Evolutionary conservation across 2,113 vertebrate species (phyloP).

Genomic region (Riparia riparia): DNA sequence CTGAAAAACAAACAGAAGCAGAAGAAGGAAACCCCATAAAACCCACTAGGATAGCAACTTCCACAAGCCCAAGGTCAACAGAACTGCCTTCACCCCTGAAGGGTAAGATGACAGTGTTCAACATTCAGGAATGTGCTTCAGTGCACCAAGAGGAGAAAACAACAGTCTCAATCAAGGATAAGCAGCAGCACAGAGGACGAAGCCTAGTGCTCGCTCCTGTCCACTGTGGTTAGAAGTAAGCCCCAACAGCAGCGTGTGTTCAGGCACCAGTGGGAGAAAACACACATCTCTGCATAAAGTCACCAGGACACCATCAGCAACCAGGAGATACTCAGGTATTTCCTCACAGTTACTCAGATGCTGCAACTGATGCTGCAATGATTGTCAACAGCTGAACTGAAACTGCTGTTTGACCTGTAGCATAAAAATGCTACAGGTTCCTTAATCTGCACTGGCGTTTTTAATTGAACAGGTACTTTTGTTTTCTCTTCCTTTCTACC

Average conservation of each 20-base stretch:
- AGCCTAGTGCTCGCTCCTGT: fast-evolving
- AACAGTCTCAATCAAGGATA: neutral
- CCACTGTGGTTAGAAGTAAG: neutral
- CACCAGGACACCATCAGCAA: neutral
- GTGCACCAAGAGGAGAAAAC: neutral
- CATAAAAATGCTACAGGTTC: neutral
- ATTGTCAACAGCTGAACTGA: neutral
- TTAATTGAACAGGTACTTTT: neutral
- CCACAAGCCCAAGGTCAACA: neutral
- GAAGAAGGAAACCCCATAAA: neutral
- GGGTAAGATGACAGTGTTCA: fast-evolving
- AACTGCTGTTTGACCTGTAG: neutral
- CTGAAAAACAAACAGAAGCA: neutral
- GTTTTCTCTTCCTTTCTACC: neutral
- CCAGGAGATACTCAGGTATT: neutral
- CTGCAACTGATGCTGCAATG: neutral
- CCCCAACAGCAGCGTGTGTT: fast-evolving
- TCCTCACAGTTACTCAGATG: neutral
- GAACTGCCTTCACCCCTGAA: neutral
- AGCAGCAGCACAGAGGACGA: neutral
- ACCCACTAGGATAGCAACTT: fast-evolving
- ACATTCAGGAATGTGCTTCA: neutral
- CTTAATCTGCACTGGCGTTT: neutral
- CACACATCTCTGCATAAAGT: neutral
- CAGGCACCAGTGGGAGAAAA: neutral